These are phyloP conservation scores for Streptopelia turtur DNA, from an alignment of 2,797 vertebrate species.

Conservation along the genomic window DNA sequence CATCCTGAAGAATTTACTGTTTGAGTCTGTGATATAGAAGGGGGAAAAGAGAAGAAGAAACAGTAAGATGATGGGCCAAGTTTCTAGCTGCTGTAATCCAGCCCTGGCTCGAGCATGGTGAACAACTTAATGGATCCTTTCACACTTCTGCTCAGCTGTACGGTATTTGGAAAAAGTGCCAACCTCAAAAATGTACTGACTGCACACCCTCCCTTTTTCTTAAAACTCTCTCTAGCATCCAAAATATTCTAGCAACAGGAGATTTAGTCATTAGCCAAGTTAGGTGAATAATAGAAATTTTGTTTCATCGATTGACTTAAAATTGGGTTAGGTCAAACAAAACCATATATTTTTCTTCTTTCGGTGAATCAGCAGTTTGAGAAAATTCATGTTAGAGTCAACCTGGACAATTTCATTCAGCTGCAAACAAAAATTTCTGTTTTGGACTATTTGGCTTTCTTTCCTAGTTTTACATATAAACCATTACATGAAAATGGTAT, in stretches of 20 bases:
- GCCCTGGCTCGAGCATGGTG: background rate
- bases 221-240: background rate
- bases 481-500: background rate
- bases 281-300: background rate
- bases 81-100: background rate
- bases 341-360: background rate
- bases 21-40: background rate
- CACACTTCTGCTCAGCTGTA: background rate
- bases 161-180: background rate
- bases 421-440: background rate
- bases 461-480: background rate
- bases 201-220: background rate
- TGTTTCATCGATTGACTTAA: background rate
- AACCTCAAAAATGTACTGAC: constrained; percentile 9
- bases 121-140: background rate
- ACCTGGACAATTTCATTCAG: background rate
- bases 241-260: background rate
- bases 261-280: background rate
- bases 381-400: background rate
- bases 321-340: background rate
- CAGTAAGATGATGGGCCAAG: background rate
- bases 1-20: background rate
- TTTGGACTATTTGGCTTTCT: background rate
- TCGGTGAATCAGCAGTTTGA: background rate
- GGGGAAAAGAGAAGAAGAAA: background rate